Evolutionary conservation across 2,113 vertebrate genomes (phyloP).

Genomic region (Gopherus flavomarginatus): DNA sequence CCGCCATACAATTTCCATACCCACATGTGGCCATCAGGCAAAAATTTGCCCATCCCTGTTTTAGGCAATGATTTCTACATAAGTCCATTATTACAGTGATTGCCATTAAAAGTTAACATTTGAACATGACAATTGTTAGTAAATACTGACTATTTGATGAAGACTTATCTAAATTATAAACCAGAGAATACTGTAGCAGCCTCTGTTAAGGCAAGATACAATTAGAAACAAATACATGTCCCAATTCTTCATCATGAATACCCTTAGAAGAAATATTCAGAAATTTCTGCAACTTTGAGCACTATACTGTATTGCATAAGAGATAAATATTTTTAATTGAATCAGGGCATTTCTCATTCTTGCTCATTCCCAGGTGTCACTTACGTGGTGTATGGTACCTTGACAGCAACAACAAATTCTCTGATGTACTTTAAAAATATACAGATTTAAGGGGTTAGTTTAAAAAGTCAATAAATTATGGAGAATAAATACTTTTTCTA

Average conservation of each 20-base stretch:
- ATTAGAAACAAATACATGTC: neutral
- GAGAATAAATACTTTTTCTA: neutral
- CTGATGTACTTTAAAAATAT: neutral
- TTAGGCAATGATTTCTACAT: no score
- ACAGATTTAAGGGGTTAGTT: neutral
- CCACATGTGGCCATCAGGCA: no score
- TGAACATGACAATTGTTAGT: no score
- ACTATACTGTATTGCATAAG: neutral
- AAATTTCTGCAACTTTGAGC: neutral
- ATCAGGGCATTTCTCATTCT: neutral
- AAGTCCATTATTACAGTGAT: no score
- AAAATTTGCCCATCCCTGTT: no score
- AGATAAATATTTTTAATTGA: neutral
- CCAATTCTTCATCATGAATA: neutral
- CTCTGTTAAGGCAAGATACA: neutral
- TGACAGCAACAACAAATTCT: neutral
- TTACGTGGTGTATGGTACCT: neutral
- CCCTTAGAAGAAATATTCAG: neutral
- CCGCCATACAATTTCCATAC: no score
- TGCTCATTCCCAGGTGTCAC: neutral
- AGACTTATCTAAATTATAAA: no score
- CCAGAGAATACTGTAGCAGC: neutral
- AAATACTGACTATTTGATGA: no score
- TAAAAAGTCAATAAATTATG: no score
- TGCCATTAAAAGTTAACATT: no score